A percentile compares a stretch with the other conserved stretches of the same genome.
These are phyloP conservation scores for Cantharis nigra DNA, from an alignment of 2,888 invertebrate genomes.

Conservation along the genomic window DNA sequence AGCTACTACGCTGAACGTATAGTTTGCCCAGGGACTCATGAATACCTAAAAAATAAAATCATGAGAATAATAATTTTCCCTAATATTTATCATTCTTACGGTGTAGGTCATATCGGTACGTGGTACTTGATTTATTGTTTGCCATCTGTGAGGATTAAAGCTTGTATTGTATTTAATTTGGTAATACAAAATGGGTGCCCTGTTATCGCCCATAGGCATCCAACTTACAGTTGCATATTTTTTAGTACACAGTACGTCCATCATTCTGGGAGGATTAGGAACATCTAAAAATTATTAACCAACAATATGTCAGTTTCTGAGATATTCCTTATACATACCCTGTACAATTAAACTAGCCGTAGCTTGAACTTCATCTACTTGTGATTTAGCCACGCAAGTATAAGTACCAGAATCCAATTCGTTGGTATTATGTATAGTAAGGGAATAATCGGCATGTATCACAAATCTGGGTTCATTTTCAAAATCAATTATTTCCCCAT, in stretches of 20 bases:
- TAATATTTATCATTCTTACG: constrained; percentile 57
- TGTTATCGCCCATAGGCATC: constrained; percentile 91
- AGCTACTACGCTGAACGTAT: constrained; percentile 91
- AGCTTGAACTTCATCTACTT: constrained; percentile 65
- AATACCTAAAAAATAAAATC: constrained; percentile 50
- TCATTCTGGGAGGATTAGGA: constrained; percentile 82
- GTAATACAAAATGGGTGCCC: constrained; percentile 89
- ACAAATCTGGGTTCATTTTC: constrained; percentile 84
- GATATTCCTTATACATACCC: constrained; percentile 56
- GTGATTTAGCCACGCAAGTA: constrained; percentile 79
- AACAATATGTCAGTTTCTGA: constrained; percentile 15
- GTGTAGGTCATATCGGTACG: constrained; percentile 67
- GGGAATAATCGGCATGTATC: constrained; percentile 85
- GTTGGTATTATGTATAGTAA: constrained; percentile 92
- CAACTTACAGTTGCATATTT: constrained; percentile 80
- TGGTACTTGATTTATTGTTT: constrained; percentile 75
- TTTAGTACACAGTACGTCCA: constrained; percentile 69
- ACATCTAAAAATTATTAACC: constrained; percentile 64
- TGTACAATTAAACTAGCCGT: constrained; percentile 92
- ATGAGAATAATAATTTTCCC: not conserved
- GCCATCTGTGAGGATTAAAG: constrained; percentile 87
- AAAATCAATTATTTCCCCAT: constrained; percentile 86
- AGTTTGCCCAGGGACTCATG: constrained; percentile 91
- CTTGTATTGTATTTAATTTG: constrained; percentile 91
- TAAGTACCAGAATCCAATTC: constrained; percentile 95